These are phyloP conservation scores for Pelodiscus sinensis DNA, from an alignment of 2,113 vertebrate genomes.

Conservation along the genomic window DNA sequence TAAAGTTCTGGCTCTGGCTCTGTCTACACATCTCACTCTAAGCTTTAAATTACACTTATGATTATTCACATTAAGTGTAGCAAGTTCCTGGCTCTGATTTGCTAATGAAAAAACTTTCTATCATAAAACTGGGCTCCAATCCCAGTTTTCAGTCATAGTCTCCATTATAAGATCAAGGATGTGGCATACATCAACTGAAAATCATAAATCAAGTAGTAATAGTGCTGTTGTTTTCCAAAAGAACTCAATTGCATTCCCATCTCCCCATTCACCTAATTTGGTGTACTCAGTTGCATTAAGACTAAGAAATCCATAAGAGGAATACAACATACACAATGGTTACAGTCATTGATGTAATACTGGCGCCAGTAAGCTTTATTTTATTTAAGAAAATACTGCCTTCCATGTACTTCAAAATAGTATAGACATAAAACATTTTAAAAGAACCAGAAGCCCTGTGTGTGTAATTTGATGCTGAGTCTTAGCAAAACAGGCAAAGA, in stretches of 20 bases:
- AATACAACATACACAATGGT: slow-evolving; percentile 60
- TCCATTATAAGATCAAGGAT: slow-evolving; percentile 46
- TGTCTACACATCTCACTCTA: not conserved
- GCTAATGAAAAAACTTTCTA: slow-evolving; percentile 49
- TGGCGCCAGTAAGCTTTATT: slow-evolving; percentile 78
- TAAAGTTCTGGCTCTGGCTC: slow-evolving; percentile 25
- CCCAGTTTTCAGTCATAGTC: slow-evolving; percentile 39
- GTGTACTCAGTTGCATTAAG: slow-evolving; percentile 25
- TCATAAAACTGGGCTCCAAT: slow-evolving; percentile 66
- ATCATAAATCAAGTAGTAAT: slow-evolving; percentile 47
- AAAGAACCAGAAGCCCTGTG: slow-evolving; percentile 76
- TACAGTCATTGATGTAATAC: slow-evolving; percentile 66
- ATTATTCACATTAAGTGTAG: slow-evolving; percentile 33
- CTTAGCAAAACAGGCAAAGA: slow-evolving; percentile 78
- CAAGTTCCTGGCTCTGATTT: slow-evolving; percentile 54
- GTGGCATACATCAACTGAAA: slow-evolving; percentile 66
- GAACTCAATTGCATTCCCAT: slow-evolving; percentile 36
- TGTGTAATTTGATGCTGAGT: slow-evolving; percentile 78
- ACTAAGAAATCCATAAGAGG: slow-evolving; percentile 45
- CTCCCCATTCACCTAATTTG: slow-evolving; percentile 38
- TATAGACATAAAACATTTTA: slow-evolving; percentile 79
- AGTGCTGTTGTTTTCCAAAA: slow-evolving; percentile 62
- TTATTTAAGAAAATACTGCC: slow-evolving; percentile 76
- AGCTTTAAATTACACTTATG: slow-evolving; percentile 21
- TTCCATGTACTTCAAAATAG: slow-evolving; percentile 77